Evolutionary conservation across 2,888 invertebrate genomes (phyloP), one percentile per base, ranked within the genome.

Genomic region (Eilema depressum): DNA sequence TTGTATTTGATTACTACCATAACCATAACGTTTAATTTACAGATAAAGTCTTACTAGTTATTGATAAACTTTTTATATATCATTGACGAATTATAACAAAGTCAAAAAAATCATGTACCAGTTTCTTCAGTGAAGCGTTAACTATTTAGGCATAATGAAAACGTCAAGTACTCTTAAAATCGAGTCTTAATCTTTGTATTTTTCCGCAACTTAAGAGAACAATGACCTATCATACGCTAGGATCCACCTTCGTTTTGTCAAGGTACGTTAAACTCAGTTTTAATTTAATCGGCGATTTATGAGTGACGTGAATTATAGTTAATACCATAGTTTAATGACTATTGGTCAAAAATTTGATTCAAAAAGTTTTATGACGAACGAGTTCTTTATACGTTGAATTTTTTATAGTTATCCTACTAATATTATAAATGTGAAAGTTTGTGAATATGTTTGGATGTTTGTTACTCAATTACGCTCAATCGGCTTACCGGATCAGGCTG

Each of bases 191-290:
- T 86, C 87, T 83, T 81, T 82, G 84, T 47, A 30, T 53, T 81
- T 83, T 85, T 81, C 79, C 80, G 75, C 78, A 75, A 80, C 70
- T 75, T 70, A 68, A 25, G 75, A 66, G 86, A 80, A 77, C 87
- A 84, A 83, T 80, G 86, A 87, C 86, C 86, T 82, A 76, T 71
- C 72, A 72, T 70, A 68, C 62, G 28, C 75, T 75, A 77, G 71
- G 59, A 66, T 57, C 71, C 66, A 73, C 71, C 73, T 73, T 74
- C 75, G 66, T 75, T 61, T 70, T 76, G 69, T 66, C 68, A 66
- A 63, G 56, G 33, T 59, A 72, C 73, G 59, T 74, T 57, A 75
- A 75, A 67, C 62, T 56, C 60, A 57, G 68, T 61, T 77, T 75
- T 59, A 71, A 74, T 71, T 73, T 75, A 69, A 81, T 69, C 68